Conservation (phyloP, 2,797 vertebrate genomes). For the Enteromius mattozi region DNA sequence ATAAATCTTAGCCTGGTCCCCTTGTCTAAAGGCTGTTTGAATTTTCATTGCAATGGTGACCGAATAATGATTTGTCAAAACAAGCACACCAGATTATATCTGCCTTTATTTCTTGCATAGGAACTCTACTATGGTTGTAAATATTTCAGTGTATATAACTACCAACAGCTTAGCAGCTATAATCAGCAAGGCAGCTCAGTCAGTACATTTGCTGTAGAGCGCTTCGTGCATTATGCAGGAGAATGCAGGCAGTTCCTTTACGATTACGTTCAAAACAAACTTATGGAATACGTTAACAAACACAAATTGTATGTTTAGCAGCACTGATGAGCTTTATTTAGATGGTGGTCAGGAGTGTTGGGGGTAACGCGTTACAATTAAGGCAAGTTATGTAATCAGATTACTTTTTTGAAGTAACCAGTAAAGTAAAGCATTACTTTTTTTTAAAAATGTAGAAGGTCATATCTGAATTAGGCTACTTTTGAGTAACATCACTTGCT, state of each 20-base stretch:
- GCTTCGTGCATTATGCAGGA: slow-evolving; percentile 2
- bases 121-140: neutral
- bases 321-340: slow-evolving; percentile 16
- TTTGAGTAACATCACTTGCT: neutral
- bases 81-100: neutral
- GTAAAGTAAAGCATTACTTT: too few relatives aligned
- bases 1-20: neutral
- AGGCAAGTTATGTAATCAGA: neutral
- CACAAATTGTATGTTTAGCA: neutral
- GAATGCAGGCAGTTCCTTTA: neutral
- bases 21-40: neutral
- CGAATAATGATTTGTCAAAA: neutral
- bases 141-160: slow-evolving; percentile 12
- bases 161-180: slow-evolving; percentile 16
- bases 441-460: neutral
- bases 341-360: neutral
- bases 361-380: neutral
- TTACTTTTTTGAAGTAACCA: too few relatives aligned
- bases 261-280: neutral
- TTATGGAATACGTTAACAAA: neutral
- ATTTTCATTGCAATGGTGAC: neutral
- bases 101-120: neutral
- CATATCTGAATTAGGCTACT: too few relatives aligned
- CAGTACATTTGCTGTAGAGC: neutral
- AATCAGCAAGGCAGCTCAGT: neutral